These are phyloP conservation scores for Apostichopus japonicus DNA, from an alignment of 35 echinoderm and acorn worm species.

Conservation along the genomic window DNA sequence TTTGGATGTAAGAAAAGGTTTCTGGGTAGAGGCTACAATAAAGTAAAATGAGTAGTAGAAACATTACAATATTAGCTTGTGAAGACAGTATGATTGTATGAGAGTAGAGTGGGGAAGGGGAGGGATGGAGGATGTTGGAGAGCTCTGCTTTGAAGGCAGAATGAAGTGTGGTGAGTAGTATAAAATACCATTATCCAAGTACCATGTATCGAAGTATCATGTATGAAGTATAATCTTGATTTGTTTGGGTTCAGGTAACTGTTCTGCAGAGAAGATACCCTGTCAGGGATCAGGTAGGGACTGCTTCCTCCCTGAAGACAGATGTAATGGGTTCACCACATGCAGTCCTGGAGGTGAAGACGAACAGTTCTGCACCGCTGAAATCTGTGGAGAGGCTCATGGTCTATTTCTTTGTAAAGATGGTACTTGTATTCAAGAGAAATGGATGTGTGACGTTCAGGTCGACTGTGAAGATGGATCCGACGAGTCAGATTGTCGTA, in stretches of 20 bases:
- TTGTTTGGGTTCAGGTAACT: slow-evolving; percentile 45
- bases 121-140: too few species aligned
- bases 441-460: slow-evolving; percentile 72
- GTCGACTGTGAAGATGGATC: slow-evolving; percentile 70
- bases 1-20: not conserved
- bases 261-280: slow-evolving; percentile 66
- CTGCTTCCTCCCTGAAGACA: slow-evolving; percentile 64
- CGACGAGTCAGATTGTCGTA: slow-evolving; percentile 86
- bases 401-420: slow-evolving; percentile 81
- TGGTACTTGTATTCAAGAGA: slow-evolving; percentile 77
- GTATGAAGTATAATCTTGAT: not conserved
- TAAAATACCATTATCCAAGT: too few species aligned
- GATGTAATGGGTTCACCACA: slow-evolving; percentile 70
- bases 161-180: too few species aligned
- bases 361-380: slow-evolving; percentile 63
- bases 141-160: too few species aligned
- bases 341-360: slow-evolving; percentile 66
- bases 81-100: too few species aligned
- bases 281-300: slow-evolving; percentile 7
- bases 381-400: slow-evolving; percentile 43
- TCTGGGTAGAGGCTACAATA: not conserved
- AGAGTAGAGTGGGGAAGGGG: too few species aligned
- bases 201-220: too few species aligned
- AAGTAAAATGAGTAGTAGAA: too few species aligned
- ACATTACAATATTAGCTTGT: too few species aligned